phyloP scores from a whole-genome alignment of 2,797 vertebrate species.

The Myotis vivesi region DNA sequence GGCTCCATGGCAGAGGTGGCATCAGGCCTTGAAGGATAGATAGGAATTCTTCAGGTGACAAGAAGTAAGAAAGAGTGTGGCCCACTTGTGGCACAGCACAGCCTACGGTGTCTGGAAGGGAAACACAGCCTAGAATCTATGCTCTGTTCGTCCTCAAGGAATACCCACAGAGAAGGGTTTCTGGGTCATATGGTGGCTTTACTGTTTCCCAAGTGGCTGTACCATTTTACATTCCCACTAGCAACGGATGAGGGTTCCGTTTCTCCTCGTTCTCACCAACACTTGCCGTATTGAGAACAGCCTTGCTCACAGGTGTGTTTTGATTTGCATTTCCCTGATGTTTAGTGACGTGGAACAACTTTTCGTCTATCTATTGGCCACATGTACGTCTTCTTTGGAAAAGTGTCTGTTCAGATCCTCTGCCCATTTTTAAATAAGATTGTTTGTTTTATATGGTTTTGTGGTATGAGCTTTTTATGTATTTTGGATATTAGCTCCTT shows the following conservation, averaged over 20 bases:
- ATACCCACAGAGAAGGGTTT: fast-evolving
- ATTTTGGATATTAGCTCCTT: not conserved
- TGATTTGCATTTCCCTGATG: not conserved
- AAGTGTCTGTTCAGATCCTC: not conserved
- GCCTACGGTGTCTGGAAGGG: no score
- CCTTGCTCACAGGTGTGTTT: not conserved
- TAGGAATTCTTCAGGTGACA: not conserved
- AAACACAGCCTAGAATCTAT: fast-evolving
- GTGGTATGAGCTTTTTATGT: not conserved
- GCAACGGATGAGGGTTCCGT: fast-evolving
- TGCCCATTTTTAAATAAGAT: not conserved
- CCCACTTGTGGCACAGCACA: fast-evolving
- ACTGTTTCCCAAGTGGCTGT: not conserved
- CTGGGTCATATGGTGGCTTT: not conserved
- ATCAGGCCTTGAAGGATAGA: not conserved
- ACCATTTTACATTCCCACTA: not conserved
- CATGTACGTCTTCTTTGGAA: not conserved
- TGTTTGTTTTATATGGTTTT: not conserved
- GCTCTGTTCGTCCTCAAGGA: not conserved
- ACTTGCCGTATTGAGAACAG: not conserved
- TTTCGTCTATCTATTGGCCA: not conserved
- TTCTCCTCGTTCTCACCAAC: not conserved
- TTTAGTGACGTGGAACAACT: not conserved
- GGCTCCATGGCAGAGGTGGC: fast-evolving
- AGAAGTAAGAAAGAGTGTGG: not conserved